Base-by-base conservation (phyloP, 2,797 vertebrate species). In the Lithobates sylvaticus region DNA sequence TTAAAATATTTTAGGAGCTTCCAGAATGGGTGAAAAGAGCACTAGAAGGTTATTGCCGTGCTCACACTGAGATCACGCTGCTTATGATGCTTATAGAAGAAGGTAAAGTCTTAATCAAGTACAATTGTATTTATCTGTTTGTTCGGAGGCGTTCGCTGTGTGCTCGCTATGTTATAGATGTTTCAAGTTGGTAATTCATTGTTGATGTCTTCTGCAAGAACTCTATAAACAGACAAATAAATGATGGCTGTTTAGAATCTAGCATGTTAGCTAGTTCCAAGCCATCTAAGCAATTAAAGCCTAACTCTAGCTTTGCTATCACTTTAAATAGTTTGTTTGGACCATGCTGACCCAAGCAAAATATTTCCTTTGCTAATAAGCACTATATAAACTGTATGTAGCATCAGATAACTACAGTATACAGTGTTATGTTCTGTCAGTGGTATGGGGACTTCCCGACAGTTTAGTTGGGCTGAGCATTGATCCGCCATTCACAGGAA, bases 141-240 rank as follows among this genome's bases (percentile, higher is more conserved):
- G 32, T 61, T 27, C 23, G 42, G n/a, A 10, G 54, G 50, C 69
- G 12, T 7, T 36, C 32, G 13, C 54, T 26, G 47, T 64, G 68
- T 23, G 29, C 21, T 54, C 12, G 47, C n/a, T 69, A 34, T 34
- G 78, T 69, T 70, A 70, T 29, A 13, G 50, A 36, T 13, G 9
- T 39, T 64, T 26, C 72, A n/a, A 44, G 21, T n/a, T 73, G 7
- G 71, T 73, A 78, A 32, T 23, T 77, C 27, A 47, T 50, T 73
- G 71, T 18, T 34, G 26, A 47, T 87, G 89, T 88, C 64, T 84
- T 81, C 47, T 67, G 26, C 23, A 32, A 47, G 72, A 44, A 39
- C 72, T 50, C 42, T 50, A 74, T 74, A 74, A 74, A 74, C 42
- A 27, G 72, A 21, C 42, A 74, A 74, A 74, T 74, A 74, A 74